A percentile compares a stretch with the other conserved stretches of the same genome.
phyloP scores from a whole-genome alignment of 2,888 invertebrate genomes.

The Antheraea yamamai region DNA sequence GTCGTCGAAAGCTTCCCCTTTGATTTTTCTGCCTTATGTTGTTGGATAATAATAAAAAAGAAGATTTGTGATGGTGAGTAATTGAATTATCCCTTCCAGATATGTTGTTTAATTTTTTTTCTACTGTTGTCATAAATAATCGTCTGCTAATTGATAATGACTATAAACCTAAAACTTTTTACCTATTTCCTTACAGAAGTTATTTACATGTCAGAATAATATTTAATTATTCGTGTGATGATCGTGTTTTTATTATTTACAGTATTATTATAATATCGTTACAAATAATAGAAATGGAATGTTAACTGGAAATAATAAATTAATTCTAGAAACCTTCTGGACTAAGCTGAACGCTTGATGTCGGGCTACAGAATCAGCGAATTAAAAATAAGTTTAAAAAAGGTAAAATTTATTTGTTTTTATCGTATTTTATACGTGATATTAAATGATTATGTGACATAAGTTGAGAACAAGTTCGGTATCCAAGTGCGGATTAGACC shows the following conservation, averaged over 20 bases:
- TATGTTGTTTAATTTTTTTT: not conserved
- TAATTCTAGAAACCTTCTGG: not conserved
- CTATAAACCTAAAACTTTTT: not conserved
- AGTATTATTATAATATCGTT: not conserved
- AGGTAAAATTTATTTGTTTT: not conserved
- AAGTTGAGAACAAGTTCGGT: no score
- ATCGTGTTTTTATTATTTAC: not conserved
- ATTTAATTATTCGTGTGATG: not conserved
- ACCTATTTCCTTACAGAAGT: not conserved
- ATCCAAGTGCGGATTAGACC: no score
- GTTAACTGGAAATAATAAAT: not conserved
- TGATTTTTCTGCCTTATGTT: conserved; percentile 5
- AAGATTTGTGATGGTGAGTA: not conserved
- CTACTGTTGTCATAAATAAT: not conserved
- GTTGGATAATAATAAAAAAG: not conserved
- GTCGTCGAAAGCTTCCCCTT: not conserved
- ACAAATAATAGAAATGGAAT: not conserved
- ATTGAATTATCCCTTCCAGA: not conserved
- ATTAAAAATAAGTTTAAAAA: not conserved
- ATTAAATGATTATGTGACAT: not conserved
- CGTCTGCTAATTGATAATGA: not conserved
- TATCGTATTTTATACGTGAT: no score
- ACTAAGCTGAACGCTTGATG: not conserved
- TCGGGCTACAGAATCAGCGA: not conserved
- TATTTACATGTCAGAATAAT: not conserved